Base-by-base conservation (phyloP, 64 coral and sea anemone species). In the Pocillopora verrucosa region DNA sequence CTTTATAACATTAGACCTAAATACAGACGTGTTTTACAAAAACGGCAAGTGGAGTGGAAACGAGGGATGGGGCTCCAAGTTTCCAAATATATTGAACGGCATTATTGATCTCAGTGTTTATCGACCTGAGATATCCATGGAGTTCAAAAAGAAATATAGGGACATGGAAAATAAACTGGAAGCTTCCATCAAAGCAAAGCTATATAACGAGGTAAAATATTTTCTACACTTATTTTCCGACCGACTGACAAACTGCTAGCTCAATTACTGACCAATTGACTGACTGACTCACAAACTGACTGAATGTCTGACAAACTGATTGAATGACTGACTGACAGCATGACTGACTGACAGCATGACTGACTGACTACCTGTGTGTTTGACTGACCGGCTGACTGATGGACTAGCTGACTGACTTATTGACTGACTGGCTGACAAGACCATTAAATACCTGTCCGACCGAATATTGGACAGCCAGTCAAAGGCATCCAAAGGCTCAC, bases 101-200 rank as follows among this genome's bases (percentile, higher is more conserved):
- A 94, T 94, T 24, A 41, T 94, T 14, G 93, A 94, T 56, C 77
- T 94, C 6, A 94, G 93, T 67, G 88, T 94, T 6, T 41, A 94
- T 34, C 78, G 93, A 37, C 93, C 93, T 9, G 65, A 65, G 16
- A 10, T 94, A 2, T 80, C 82, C 20, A 67, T 74, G 22, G 76
- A 80, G 41, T 94, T 94, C 76, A 87, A 73, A 69, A 76, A 26
- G 10, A 75, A 75, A n/a, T 94, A 94, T 68, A 80, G 76, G 10
- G 76, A 41, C 22, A 89, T 79, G 87, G 56, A 79, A 79, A 56
- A 62, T 72, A 13, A 19, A 37, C 57, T 94, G 11, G 60, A 51
- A 36, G 34, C 60, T 10, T 24, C 69, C 69, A 69, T 94, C 51
- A 81, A 38, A 56, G 16, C 19, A 30, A 73, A 56, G 6, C 38